A percentile compares a stretch with the other conserved stretches of the same genome.
phyloP scores from a whole-genome alignment of 2,797 vertebrate genomes.

The Gymnodraco acuticeps region DNA sequence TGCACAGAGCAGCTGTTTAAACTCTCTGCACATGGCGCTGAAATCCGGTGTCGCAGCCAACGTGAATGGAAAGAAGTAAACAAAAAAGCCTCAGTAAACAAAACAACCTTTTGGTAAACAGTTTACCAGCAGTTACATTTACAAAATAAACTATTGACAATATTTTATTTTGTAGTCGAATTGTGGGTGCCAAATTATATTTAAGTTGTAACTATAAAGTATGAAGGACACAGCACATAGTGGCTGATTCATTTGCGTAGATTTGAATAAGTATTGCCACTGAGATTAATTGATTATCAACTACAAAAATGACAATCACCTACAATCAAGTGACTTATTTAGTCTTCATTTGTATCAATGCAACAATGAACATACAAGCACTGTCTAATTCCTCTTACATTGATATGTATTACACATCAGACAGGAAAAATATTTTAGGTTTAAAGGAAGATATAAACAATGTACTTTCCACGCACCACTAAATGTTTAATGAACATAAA shows the following conservation, averaged over 20 bases:
- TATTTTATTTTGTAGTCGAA: neutral
- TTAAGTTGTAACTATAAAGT: neutral
- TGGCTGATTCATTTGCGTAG: neutral
- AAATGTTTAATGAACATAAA: no score
- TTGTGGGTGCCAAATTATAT: conserved; percentile 1
- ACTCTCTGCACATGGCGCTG: conserved; percentile 53
- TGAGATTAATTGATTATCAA: neutral
- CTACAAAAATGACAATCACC: no score
- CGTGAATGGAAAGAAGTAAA: conserved; percentile 51
- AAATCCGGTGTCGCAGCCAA: conserved; percentile 46
- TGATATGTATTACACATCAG: neutral
- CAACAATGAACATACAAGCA: conserved; percentile 8
- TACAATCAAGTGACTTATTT: no score
- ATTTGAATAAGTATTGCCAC: neutral
- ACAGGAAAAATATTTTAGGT: neutral
- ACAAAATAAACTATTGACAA: conserved; percentile 8
- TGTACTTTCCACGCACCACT: no score
- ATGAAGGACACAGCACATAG: neutral
- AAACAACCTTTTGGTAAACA: conserved; percentile 37
- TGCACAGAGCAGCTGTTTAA: conserved; percentile 78
- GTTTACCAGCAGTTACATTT: neutral
- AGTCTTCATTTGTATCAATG: neutral
- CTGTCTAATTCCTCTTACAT: neutral
- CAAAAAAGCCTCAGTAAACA: conserved; percentile 32
- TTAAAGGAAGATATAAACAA: neutral